Evolutionary conservation across 2,113 vertebrate genomes (phyloP).

Genomic region (Trogon melanurus): DNA sequence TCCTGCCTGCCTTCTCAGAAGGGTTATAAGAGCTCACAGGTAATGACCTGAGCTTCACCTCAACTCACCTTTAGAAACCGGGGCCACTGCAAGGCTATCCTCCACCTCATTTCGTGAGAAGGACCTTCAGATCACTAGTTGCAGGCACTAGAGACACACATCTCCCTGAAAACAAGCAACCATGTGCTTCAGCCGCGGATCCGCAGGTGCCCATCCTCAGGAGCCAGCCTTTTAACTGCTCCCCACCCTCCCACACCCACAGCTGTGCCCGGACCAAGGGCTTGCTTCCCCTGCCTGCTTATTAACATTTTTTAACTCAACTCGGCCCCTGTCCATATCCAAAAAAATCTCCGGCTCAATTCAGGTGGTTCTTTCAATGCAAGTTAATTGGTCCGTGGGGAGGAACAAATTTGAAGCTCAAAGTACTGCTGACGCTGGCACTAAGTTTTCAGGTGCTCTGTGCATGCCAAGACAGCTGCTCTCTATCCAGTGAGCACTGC

Average conservation of each 20-base stretch:
- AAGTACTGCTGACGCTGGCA: background rate
- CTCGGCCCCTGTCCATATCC: background rate
- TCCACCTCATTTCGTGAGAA: background rate
- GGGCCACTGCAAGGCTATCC: background rate
- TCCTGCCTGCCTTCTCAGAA: background rate
- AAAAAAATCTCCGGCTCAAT: background rate
- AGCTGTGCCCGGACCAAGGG: background rate
- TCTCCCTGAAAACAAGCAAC: background rate
- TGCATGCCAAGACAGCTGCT: slow-evolving; percentile 17
- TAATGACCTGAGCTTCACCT: background rate
- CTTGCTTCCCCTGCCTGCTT: background rate
- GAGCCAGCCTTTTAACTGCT: background rate
- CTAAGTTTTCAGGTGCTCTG: background rate
- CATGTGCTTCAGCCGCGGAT: background rate
- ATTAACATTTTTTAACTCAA: background rate
- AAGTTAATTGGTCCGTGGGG: background rate
- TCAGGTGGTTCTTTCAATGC: background rate
- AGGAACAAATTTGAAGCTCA: background rate
- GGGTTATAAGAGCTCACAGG: background rate
- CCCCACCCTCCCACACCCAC: background rate
- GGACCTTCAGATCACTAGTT: background rate
- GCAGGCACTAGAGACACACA: background rate
- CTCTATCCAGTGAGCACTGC: background rate
- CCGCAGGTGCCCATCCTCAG: background rate
- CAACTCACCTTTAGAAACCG: background rate